Percentiles rank a stretch among this genome's conserved stretches.
Evolutionary conservation across 2,888 invertebrate species (phyloP).

Genomic region (Gortyna flavago): DNA sequence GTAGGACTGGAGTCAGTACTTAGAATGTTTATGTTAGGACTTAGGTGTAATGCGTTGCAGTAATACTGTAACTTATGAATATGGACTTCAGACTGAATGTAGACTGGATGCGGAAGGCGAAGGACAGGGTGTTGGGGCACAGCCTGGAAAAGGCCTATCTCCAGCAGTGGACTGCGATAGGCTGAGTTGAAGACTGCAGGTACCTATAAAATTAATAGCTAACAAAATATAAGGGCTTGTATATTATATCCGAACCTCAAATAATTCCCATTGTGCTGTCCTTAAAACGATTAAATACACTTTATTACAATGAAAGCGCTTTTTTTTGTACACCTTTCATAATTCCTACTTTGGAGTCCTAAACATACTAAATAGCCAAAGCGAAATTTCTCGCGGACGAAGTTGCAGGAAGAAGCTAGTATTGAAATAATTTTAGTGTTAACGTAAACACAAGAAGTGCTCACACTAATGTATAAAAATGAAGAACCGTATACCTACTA

Average conservation of each 20-base stretch:
- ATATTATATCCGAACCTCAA: too few species aligned
- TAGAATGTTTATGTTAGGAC: background rate
- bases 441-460: background rate
- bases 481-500: background rate
- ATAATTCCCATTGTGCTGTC: too few species aligned
- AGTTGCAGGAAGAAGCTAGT: background rate
- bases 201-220: background rate
- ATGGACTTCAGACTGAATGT: background rate
- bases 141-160: background rate
- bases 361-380: too few species aligned
- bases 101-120: background rate
- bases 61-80: background rate
- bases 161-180: background rate
- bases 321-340: too few species aligned
- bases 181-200: background rate
- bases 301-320: too few species aligned
- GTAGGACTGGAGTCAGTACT: conserved; percentile 1
- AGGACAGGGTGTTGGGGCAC: background rate
- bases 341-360: too few species aligned
- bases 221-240: background rate
- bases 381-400: too few species aligned
- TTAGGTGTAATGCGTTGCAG: background rate
- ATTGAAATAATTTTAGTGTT: background rate
- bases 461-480: background rate
- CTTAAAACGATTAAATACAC: too few species aligned